phyloP scores from a whole-genome alignment of 1,140 invertebrate species.

The Melitaea cinxia region DNA sequence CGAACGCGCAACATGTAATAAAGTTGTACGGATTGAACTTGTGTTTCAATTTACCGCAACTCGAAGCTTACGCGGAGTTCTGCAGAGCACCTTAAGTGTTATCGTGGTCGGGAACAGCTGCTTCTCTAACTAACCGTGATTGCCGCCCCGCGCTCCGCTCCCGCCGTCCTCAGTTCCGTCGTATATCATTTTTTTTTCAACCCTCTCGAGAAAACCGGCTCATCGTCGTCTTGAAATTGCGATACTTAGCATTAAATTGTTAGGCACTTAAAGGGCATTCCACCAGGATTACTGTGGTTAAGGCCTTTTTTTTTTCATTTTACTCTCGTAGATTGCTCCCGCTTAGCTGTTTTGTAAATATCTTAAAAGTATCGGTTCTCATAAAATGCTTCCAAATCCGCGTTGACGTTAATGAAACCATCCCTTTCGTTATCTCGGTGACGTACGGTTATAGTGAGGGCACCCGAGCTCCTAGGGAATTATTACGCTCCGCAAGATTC shows the following conservation, averaged over 20 bases:
- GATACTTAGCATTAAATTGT: constrained; percentile 78
- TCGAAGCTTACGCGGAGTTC: constrained; percentile 45
- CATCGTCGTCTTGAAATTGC: constrained; percentile 69
- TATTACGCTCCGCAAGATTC: constrained; percentile 48
- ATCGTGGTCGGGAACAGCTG: constrained; percentile 66
- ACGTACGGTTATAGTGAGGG: constrained; percentile 55
- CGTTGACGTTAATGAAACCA: constrained; percentile 72
- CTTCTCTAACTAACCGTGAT: constrained; percentile 67
- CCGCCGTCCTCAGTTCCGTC: constrained; percentile 28
- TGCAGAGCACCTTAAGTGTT: constrained; percentile 70
- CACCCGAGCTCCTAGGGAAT: constrained; percentile 50
- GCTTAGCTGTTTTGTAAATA: constrained; percentile 74
- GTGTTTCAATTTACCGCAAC: constrained; percentile 44
- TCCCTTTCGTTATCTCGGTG: constrained; percentile 67
- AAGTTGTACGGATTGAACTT: constrained; percentile 36
- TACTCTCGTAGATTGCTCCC: constrained; percentile 54
- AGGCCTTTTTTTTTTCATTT: constrained; percentile 57
- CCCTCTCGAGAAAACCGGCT: constrained; percentile 59
- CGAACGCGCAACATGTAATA: constrained; percentile 21
- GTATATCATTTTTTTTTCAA: constrained; percentile 76
- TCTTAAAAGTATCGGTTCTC: constrained; percentile 71
- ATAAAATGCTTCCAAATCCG: constrained; percentile 64
- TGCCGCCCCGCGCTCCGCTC: constrained; percentile 43
- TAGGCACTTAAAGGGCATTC: constrained; percentile 68
- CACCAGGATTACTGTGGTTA: constrained; percentile 57